A percentile compares a stretch with the other conserved stretches of the same genome.
These are phyloP conservation scores for Ochotona princeps DNA, from an alignment of 2,113 vertebrate species.

Conservation along the genomic window DNA sequence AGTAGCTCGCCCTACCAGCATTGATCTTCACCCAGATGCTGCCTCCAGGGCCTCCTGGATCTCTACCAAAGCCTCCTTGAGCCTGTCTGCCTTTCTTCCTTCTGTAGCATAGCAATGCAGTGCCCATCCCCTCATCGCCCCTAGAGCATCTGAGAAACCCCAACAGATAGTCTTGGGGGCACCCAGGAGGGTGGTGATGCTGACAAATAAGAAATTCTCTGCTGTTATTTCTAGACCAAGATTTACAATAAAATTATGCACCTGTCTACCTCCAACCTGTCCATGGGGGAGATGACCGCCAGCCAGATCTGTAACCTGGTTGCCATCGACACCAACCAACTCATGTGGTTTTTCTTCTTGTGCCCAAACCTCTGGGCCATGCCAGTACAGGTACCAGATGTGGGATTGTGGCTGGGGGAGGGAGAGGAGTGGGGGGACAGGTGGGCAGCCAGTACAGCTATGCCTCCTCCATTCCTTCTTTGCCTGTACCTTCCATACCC, in stretches of 20 bases:
- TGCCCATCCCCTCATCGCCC: no score
- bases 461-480: neutral
- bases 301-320: slow-evolving; percentile 99
- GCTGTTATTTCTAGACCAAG: slow-evolving; percentile 91
- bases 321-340: slow-evolving; percentile 98
- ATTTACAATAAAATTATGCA: slow-evolving; percentile 99
- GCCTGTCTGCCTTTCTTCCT: neutral
- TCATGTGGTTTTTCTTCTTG: slow-evolving; percentile 99
- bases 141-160: neutral
- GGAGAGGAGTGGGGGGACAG: no score
- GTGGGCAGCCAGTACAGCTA: neutral
- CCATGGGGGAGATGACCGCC: slow-evolving; percentile 97
- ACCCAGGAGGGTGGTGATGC: neutral
- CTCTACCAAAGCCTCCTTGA: slow-evolving; percentile 10
- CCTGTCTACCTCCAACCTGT: slow-evolving; percentile 98
- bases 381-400: slow-evolving; percentile 94
- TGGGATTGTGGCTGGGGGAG: neutral
- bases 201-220: neutral
- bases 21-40: neutral
- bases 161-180: neutral
- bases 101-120: neutral
- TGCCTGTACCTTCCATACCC: neutral
- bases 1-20: neutral
- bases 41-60: neutral
- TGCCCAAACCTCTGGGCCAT: slow-evolving; percentile 99